Percentiles rank a stretch among this genome's conserved stretches.
Evolutionary conservation across 1,140 invertebrate species (phyloP).

Genomic region (Acarapis woodi): DNA sequence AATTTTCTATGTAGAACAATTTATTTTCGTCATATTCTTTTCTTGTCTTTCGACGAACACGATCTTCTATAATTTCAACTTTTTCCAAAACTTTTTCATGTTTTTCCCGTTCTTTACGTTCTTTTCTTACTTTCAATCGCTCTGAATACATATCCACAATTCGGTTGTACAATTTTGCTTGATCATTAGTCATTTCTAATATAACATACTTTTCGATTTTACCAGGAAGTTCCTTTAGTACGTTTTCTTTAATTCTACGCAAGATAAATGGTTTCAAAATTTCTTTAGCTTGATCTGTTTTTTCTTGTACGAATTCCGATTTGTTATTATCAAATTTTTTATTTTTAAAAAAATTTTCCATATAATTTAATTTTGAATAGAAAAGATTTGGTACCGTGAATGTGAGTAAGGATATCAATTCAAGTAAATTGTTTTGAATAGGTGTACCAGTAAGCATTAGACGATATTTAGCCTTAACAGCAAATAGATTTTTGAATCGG

Average conservation of each 20-base stretch:
- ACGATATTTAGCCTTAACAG: constrained; percentile 34
- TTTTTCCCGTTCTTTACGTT: constrained; percentile 5
- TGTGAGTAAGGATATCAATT: constrained; percentile 73
- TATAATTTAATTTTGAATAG: constrained; percentile 48
- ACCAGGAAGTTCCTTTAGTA: constrained; percentile 34
- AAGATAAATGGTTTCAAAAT: constrained; percentile 90
- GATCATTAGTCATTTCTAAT: constrained; percentile 32
- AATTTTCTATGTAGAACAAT: too few relatives aligned
- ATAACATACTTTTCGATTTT: constrained; percentile 37
- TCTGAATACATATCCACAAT: constrained; percentile 32
- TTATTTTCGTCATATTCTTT: too few relatives aligned
- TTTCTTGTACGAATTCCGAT: constrained; percentile 43
- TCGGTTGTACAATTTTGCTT: constrained; percentile 38
- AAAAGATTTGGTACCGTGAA: constrained; percentile 92
- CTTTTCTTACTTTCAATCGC: constrained; percentile 12
- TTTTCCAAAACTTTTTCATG: too few relatives aligned
- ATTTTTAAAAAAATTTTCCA: constrained; percentile 45
- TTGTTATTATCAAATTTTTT: constrained; percentile 18
- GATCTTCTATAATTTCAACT: too few relatives aligned
- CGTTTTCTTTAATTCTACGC: constrained; percentile 53
- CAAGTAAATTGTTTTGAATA: constrained; percentile 77
- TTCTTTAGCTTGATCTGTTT: constrained; percentile 63
- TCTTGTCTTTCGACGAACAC: too few relatives aligned
- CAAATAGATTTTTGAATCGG: constrained; percentile 51
- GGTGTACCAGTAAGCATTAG: constrained; percentile 70